phyloP scores from a whole-genome alignment of 1,140 invertebrate genomes.

The Triops cancriformis region DNA sequence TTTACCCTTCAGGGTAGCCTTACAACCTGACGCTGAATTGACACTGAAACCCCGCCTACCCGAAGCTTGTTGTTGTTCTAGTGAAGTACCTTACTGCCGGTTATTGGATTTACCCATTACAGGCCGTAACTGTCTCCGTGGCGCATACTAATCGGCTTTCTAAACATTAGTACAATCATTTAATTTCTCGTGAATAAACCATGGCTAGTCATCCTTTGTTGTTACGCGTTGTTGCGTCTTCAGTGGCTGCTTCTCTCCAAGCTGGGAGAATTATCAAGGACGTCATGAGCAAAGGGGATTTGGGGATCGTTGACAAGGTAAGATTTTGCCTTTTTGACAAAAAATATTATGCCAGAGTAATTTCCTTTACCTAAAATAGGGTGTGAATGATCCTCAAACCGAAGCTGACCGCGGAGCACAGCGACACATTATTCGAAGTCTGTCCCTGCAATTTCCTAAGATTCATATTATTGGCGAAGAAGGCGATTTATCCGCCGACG shows the following conservation, averaged over 20 bases:
- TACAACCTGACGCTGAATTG: too few relatives aligned
- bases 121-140: not conserved
- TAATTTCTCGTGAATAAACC: conserved; percentile 38
- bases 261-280: conserved; percentile 85
- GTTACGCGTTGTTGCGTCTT: conserved; percentile 59
- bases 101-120: too few relatives aligned
- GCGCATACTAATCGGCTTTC: not conserved
- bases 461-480: conserved; percentile 91
- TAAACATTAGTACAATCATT: not conserved
- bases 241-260: conserved; percentile 63
- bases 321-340: too few relatives aligned
- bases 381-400: conserved; percentile 91
- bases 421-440: conserved; percentile 77
- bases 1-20: too few relatives aligned
- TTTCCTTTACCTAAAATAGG: too few relatives aligned
- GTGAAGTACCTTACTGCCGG: too few relatives aligned
- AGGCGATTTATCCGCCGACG: conserved; percentile 41
- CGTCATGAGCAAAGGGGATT: conserved; percentile 74
- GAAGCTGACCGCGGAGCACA: conserved; percentile 93
- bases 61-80: too few relatives aligned
- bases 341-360: too few relatives aligned
- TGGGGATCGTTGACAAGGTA: conserved; percentile 87
- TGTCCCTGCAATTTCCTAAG: conserved; percentile 72
- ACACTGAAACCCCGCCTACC: too few relatives aligned
- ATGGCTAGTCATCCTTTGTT: conserved; percentile 52